Percentiles rank a stretch among this genome's conserved stretches.
phyloP scores from a whole-genome alignment of 2,888 invertebrate genomes.

The Campoletis raptor region DNA sequence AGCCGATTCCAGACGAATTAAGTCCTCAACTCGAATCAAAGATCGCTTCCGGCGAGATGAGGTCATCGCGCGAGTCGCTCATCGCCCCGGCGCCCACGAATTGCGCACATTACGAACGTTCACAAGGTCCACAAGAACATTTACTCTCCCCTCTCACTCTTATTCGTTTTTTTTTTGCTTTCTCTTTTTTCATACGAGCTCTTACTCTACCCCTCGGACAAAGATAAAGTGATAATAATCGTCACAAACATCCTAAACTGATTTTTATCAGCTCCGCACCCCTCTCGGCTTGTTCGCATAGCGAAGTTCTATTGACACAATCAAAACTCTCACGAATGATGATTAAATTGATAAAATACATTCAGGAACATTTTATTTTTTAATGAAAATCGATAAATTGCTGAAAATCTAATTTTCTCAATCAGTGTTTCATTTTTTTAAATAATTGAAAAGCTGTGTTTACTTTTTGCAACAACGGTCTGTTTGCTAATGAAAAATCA shows the following conservation, averaged over 20 bases:
- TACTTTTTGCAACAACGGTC: not conserved
- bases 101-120: slow-evolving; percentile 37
- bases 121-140: slow-evolving; percentile 58
- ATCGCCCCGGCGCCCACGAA: slow-evolving; percentile 60
- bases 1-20: slow-evolving; percentile 77
- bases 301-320: not conserved
- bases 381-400: not conserved
- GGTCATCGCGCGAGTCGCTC: slow-evolving; percentile 75
- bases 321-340: not conserved
- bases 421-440: not conserved
- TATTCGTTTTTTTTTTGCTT: slow-evolving; percentile 1
- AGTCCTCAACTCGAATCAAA: slow-evolving; percentile 83
- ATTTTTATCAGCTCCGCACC: slow-evolving; percentile 60
- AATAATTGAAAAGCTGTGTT: not conserved
- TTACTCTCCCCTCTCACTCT: slow-evolving; percentile 35
- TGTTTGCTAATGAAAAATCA: not conserved
- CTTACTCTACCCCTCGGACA: slow-evolving; percentile 34
- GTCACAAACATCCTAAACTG: slow-evolving; percentile 60
- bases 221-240: slow-evolving; percentile 62
- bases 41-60: slow-evolving; percentile 83
- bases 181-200: slow-evolving; percentile 5
- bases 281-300: slow-evolving; percentile 21
- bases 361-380: not conserved
- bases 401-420: not conserved
- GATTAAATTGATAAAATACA: not conserved